Base-by-base conservation (phyloP, 2,797 vertebrate genomes). In the Jordanella pulchra region DNA sequence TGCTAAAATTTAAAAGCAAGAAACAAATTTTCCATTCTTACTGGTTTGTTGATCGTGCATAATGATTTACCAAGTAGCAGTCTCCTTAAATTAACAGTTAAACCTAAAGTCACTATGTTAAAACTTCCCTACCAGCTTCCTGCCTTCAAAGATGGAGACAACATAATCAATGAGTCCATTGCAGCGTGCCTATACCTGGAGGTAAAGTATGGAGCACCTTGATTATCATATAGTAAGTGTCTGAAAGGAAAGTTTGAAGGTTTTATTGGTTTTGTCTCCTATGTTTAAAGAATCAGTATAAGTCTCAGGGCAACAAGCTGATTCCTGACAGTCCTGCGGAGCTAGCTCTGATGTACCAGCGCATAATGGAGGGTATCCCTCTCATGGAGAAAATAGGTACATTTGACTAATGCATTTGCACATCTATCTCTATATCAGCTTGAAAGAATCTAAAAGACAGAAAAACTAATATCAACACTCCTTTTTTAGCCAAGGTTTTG, bases 141-240 rank as follows among this genome's bases (percentile, higher is more conserved):
- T 7, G 32, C 84, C 1, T 93, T 94, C 75, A 92, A 84, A 82
- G 89, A 94, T 7, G 89, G 89, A 67, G 79, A 91, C 71, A 73
- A 58, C 55, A 78, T 89, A 21, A 18, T 94, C 69, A 93, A 93
- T 47, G 89, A 94, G 58, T 93, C 92, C 0, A 47, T 53, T 23
- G 92, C 72, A 35, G 86, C 80, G 1, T 94, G 93, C 72, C 79
- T 92, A 72, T 94, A 93, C 77, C 80, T 94, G 51, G 92, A 94
- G 91, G 92, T 94, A 78, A 90, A 79, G 42, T n/a, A 51, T 17
- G 25, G 27, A 64, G 25, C 15, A 13, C 23, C 2, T 1, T 30
- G 21, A 68, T 67, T 51, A 45, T 55, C 14, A 17, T 27, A 7
- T 21, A 44, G 32, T 0, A 27, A 51, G 30, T 28, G 23, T n/a